Evolutionary conservation across 2,797 vertebrate genomes (phyloP).

Genomic region (Synaphobranchus kaupii): DNA sequence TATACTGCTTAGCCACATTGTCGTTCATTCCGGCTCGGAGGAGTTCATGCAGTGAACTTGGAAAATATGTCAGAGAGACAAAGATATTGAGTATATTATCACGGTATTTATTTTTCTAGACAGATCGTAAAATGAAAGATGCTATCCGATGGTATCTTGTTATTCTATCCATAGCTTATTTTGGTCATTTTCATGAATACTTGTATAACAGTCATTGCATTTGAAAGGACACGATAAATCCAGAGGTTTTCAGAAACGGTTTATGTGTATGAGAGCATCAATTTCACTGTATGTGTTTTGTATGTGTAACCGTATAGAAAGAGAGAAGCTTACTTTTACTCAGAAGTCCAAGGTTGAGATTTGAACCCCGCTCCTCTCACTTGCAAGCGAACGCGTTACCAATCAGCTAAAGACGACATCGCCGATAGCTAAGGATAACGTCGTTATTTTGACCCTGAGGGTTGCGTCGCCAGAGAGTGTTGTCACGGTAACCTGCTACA

Average conservation of each 20-base stretch:
- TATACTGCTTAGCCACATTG: conserved; percentile 60
- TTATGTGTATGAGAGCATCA: background rate
- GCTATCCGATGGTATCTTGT: background rate
- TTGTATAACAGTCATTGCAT: background rate
- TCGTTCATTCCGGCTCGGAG: conserved; percentile 47
- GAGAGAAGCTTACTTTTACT: no score
- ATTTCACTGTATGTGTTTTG: background rate
- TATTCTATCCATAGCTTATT: background rate
- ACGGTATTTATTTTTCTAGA: background rate
- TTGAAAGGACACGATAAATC: background rate
- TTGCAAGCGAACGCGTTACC: no score
- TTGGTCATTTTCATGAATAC: background rate
- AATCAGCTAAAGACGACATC: no score
- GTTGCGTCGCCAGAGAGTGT: no score
- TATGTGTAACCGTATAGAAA: no score
- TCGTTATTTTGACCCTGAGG: no score
- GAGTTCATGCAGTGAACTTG: conserved; percentile 56
- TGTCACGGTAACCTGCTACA: no score
- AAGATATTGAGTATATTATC: background rate
- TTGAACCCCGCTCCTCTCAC: no score
- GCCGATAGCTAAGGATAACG: no score
- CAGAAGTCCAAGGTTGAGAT: no score
- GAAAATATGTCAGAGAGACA: conserved; percentile 47
- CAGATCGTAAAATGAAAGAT: background rate
- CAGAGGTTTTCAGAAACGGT: background rate